These are phyloP conservation scores for Linnaemya tessellans DNA, from an alignment of 2,888 invertebrate species.

Conservation along the genomic window DNA sequence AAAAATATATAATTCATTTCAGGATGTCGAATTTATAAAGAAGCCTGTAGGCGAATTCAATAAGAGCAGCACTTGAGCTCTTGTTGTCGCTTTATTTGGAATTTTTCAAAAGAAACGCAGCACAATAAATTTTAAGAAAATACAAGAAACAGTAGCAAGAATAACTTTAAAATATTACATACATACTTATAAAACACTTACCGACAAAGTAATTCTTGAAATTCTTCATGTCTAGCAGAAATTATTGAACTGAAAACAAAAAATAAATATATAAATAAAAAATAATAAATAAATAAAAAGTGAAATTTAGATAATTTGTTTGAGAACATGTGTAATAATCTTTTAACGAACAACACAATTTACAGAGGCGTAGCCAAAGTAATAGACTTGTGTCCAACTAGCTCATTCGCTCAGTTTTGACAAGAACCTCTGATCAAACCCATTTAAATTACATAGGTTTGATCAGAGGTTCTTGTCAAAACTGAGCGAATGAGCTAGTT, in stretches of 20 bases:
- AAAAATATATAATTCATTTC: conserved; percentile 61
- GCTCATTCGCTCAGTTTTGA: too few species aligned
- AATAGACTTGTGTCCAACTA: not conserved
- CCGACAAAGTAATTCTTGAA: conserved; percentile 70
- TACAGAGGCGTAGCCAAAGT: not conserved
- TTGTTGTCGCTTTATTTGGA: conserved; percentile 44
- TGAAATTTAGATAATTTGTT: conserved; percentile 39
- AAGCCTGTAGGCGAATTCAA: conserved; percentile 60
- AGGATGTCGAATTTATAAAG: conserved; percentile 45
- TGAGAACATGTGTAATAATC: not conserved
- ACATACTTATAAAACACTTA: conserved; percentile 37
- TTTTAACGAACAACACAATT: not conserved
- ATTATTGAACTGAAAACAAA: conserved; percentile 48
- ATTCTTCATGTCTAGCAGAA: conserved; percentile 59
- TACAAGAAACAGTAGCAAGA: conserved; percentile 64
- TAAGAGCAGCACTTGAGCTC: conserved; percentile 56
- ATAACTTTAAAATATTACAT: conserved; percentile 9
- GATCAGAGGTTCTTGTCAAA: too few species aligned
- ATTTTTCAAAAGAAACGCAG: conserved; percentile 31
- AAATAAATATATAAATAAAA: conserved; percentile 16
- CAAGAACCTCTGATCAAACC: too few species aligned
- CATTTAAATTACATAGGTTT: too few species aligned
- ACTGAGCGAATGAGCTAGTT: too few species aligned
- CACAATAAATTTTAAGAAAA: not conserved
- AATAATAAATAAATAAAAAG: conserved; percentile 25